Conservation (phyloP, 2,113 vertebrate genomes). For the Cygnus buccinator region DNA sequence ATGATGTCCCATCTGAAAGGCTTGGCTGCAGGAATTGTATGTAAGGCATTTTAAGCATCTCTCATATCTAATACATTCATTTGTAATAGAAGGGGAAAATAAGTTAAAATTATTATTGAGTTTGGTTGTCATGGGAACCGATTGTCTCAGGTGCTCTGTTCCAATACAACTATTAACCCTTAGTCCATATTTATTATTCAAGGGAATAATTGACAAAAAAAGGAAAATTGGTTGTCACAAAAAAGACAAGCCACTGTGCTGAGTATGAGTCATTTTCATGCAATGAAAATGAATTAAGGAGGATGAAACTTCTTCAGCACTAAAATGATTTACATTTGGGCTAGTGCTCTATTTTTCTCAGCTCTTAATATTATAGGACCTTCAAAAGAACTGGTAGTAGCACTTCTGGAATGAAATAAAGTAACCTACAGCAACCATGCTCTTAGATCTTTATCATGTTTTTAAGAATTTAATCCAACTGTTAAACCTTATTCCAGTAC, state of each 20-base stretch:
- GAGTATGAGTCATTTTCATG: slow-evolving; percentile 66
- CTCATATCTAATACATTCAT: slow-evolving; percentile 26
- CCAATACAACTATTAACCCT: slow-evolving; percentile 66
- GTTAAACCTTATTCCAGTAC: neutral
- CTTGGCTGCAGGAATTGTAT: neutral
- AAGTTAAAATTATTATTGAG: slow-evolving; percentile 69
- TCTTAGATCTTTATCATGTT: neutral
- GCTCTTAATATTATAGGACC: neutral
- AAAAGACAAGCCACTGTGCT: slow-evolving; percentile 59
- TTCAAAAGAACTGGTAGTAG: neutral
- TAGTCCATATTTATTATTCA: slow-evolving; percentile 75
- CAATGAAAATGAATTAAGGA: slow-evolving; percentile 68
- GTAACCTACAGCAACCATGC: neutral
- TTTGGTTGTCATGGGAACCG: slow-evolving; percentile 74
- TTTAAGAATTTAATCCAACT: neutral
- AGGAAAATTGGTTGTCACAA: slow-evolving; percentile 71
- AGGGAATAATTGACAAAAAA: slow-evolving; percentile 59
- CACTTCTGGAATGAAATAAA: slow-evolving; percentile 13
- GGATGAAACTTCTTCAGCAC: slow-evolving; percentile 21
- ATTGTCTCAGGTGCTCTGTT: slow-evolving; percentile 64
- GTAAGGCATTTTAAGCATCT: slow-evolving; percentile 48
- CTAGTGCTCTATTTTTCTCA: slow-evolving; percentile 50
- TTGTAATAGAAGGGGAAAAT: slow-evolving; percentile 47
- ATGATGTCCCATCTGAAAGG: neutral
- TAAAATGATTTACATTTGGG: slow-evolving; percentile 65